These are phyloP conservation scores for Peromyscus nudipes DNA, from an alignment of 2,797 vertebrate genomes.

Conservation along the genomic window DNA sequence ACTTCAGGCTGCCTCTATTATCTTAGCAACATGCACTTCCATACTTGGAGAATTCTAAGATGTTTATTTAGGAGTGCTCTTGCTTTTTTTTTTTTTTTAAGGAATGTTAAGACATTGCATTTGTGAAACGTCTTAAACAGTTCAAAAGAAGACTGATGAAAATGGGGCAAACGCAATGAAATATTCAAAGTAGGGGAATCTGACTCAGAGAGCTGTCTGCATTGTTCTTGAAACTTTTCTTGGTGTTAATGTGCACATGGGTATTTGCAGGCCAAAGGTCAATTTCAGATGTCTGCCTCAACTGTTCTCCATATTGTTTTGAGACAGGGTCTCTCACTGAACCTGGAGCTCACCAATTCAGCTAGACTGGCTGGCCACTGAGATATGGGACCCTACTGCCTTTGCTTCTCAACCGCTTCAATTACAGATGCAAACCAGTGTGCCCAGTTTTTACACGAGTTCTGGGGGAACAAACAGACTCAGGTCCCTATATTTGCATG, in stretches of 20 bases:
- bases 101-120: background rate
- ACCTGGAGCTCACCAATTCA: background rate
- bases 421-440: too few species aligned
- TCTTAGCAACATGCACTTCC: too few species aligned
- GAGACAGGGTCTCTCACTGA: background rate
- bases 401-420: too few species aligned
- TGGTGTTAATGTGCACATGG: background rate
- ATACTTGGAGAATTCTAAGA: background rate
- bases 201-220: background rate
- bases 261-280: background rate
- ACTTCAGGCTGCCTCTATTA: too few species aligned
- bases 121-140: background rate
- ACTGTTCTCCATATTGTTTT: background rate
- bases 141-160: background rate
- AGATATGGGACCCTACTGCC: too few species aligned
- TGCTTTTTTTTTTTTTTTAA: background rate
- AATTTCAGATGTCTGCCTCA: background rate
- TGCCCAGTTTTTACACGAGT: too few species aligned
- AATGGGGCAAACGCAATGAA: background rate
- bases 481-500: too few species aligned
- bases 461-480: too few species aligned
- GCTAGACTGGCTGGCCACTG: background rate
- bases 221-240: slow-evolving; percentile 32
- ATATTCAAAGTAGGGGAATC: background rate
- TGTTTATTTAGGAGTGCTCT: background rate